These are phyloP conservation scores for Mylabris sibirica DNA, from an alignment of 2,888 invertebrate species.

Conservation along the genomic window DNA sequence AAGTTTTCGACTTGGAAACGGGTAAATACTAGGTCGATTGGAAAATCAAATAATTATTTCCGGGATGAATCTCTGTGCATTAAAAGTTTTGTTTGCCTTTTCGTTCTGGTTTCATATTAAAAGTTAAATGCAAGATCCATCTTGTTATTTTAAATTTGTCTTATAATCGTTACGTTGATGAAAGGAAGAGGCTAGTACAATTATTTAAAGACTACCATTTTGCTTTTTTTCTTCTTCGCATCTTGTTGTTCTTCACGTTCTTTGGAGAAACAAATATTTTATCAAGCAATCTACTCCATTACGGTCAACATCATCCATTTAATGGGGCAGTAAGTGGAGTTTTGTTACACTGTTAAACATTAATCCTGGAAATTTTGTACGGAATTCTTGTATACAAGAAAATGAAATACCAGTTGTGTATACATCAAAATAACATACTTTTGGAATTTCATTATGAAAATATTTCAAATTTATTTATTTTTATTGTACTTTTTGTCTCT, in stretches of 20 bases:
- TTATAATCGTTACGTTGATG: neutral
- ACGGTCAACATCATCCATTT: constrained; percentile 9
- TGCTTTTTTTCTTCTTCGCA: neutral
- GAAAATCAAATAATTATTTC: neutral
- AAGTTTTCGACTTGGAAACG: neutral
- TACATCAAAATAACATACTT: constrained; percentile 8
- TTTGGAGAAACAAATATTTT: constrained; percentile 5
- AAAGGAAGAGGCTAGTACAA: neutral
- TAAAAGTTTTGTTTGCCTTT: neutral
- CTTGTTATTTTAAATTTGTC: neutral
- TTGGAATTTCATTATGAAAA: constrained; percentile 8
- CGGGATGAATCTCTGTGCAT: neutral
- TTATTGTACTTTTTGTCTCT: neutral
- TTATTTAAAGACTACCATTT: neutral
- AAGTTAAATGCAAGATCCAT: neutral
- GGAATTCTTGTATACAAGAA: constrained; percentile 9
- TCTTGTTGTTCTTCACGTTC: neutral
- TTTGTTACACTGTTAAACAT: neutral
- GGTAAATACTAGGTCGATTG: neutral
- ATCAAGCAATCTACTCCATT: constrained; percentile 10
- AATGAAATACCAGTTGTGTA: neutral
- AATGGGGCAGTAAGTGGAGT: neutral
- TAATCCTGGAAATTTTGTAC: neutral
- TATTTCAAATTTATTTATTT: neutral
- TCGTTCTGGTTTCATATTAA: neutral